A percentile compares a stretch with the other conserved stretches of the same genome.
Conservation (phyloP, 2,797 vertebrate species). For the Amniataba percoides region DNA sequence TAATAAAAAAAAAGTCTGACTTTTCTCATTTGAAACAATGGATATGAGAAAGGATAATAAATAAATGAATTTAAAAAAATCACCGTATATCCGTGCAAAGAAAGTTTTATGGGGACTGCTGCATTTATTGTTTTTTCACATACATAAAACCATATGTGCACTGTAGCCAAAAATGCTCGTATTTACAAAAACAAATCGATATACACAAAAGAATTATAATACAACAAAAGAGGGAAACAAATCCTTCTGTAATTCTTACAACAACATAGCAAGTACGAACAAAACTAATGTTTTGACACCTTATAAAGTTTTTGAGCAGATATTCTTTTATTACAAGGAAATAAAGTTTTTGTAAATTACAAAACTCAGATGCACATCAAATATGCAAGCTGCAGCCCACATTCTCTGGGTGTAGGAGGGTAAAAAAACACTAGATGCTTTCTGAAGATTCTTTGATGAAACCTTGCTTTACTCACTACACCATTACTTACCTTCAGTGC, state of each 20-base stretch:
- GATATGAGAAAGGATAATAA: neutral
- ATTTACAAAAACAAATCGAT: slow-evolving; percentile 74
- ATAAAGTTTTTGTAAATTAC: slow-evolving; percentile 70
- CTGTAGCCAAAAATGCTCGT: slow-evolving; percentile 67
- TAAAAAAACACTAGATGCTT: slow-evolving; percentile 28
- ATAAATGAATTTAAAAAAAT: too few relatives aligned
- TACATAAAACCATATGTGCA: slow-evolving; percentile 76
- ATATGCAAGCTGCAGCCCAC: slow-evolving; percentile 50
- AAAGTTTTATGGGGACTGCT: slow-evolving; percentile 39
- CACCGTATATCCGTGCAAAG: neutral
- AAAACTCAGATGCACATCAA: slow-evolving; percentile 61
- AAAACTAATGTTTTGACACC: slow-evolving; percentile 51
- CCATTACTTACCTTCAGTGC: slow-evolving; percentile 29
- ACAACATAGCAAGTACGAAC: slow-evolving; percentile 65
- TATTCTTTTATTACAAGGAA: slow-evolving; percentile 66
- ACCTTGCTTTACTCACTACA: slow-evolving; percentile 19
- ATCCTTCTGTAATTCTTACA: slow-evolving; percentile 73
- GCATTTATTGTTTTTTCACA: slow-evolving; percentile 70
- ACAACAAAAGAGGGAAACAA: slow-evolving; percentile 54
- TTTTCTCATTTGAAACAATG: neutral
- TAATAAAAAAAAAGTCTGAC: neutral
- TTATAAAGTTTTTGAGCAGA: slow-evolving; percentile 74
- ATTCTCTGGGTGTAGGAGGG: slow-evolving; percentile 32
- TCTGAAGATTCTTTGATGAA: slow-evolving; percentile 24
- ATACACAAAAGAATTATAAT: slow-evolving; percentile 74